Base-by-base conservation (phyloP, 1,140 invertebrate species). In the Macrotrachela quadricornifera region DNA sequence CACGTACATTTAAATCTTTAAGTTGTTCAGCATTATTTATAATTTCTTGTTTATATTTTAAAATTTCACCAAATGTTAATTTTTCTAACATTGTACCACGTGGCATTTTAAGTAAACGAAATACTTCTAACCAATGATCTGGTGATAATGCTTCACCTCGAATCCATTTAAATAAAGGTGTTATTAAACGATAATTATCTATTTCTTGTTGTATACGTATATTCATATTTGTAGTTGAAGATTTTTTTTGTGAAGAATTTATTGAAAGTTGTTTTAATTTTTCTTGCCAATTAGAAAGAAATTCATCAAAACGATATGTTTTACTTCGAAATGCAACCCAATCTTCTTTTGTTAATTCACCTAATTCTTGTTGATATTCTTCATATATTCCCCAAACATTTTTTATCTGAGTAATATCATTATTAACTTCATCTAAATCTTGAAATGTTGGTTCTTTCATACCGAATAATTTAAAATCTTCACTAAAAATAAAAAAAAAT, bases 41-140 rank as follows among this genome's bases (percentile, higher is more conserved):
- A 46, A 97, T 78, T 16, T 73, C 69, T 2, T 76, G 64, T 44
- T 78, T 75, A 37, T 76, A 76, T 46, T 72, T 65, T 0, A 96
- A 63, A 58, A 97, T 78, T 64, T 96, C 78, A 37, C 78, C 78
- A 47, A 96, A 76, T 37, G 76, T 77, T 10, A 92, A 70, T 9
- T 79, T 74, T 56, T 90, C 83, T 21, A 75, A 58, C 15, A 64
- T 70, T 6, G 67, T 74, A 21, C 70, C 71, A 52, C 62, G 62
- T 11, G 78, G 74, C 51, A 91, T 77, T 13, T 78, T 75, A 0
- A 95, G 61, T 10, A 95, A 64, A 21, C 76, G 72, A 63, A 82
- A 88, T 55, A 95, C 74, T 65, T 95, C 83, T 12, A 79, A 71
- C 92, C 92, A 99, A 63, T 97, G 91, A 57, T 85, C 83, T 44